These are phyloP conservation scores for Drosophila testacea DNA, from an alignment of 2,888 invertebrate species.

Conservation along the genomic window DNA sequence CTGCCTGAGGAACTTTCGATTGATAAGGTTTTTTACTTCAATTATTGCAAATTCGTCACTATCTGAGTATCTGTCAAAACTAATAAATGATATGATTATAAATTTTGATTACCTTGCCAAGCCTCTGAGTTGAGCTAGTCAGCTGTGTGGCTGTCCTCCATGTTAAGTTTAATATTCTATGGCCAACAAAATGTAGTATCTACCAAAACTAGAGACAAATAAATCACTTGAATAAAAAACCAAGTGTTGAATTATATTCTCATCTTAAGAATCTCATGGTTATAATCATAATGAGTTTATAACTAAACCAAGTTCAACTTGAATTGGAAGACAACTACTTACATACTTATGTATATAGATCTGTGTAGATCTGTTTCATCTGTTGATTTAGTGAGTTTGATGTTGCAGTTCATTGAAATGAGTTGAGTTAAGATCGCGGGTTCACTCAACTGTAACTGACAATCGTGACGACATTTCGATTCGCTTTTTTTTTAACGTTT, in stretches of 20 bases:
- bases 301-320: slow-evolving; percentile 9
- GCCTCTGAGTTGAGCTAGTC: slow-evolving; percentile 1
- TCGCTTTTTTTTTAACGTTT: neutral
- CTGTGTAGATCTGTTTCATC: neutral
- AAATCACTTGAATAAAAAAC: slow-evolving; percentile 11
- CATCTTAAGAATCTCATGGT: slow-evolving; percentile 28
- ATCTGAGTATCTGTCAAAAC: too few species aligned
- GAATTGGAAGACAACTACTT: slow-evolving; percentile 1
- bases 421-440: slow-evolving; percentile 40
- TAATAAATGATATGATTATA: too few species aligned
- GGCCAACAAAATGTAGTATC: slow-evolving; percentile 1
- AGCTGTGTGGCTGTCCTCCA: slow-evolving; percentile 10
- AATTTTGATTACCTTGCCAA: slow-evolving; percentile 1
- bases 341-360: too few species aligned
- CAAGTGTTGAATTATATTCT: slow-evolving; percentile 10
- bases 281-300: slow-evolving; percentile 25
- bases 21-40: neutral
- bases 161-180: slow-evolving; percentile 2
- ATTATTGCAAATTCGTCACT: too few species aligned
- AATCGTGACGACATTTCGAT: slow-evolving; percentile 55
- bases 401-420: slow-evolving; percentile 67
- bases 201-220: neutral
- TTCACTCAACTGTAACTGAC: slow-evolving; percentile 69
- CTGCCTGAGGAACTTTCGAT: neutral
- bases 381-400: slow-evolving; percentile 25